Evolutionary conservation across 1,140 invertebrate species (phyloP).

Genomic region (Eumeta japonica): DNA sequence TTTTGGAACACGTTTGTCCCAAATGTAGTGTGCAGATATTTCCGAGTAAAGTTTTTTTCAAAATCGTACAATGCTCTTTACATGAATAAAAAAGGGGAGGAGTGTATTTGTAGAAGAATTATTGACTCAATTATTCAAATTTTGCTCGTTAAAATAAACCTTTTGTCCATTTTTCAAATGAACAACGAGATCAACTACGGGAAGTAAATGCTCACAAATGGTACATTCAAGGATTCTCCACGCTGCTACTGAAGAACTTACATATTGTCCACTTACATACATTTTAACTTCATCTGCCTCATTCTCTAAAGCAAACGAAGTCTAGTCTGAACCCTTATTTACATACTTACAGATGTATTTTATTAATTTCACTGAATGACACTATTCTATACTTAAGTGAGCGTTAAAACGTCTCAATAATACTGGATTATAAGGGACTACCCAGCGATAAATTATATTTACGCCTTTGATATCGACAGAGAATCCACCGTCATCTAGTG

Average conservation of each 20-base stretch:
- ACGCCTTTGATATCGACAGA: conserved; percentile 13
- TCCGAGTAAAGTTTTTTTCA: conserved; percentile 30
- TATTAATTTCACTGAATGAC: conserved; percentile 31
- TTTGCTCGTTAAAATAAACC: conserved; percentile 37
- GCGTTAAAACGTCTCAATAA: conserved; percentile 28
- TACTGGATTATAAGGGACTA: conserved; percentile 34
- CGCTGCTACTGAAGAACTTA: conserved; percentile 42
- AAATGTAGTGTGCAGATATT: conserved; percentile 15
- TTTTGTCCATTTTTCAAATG: conserved; percentile 45
- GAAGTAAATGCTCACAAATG: conserved; percentile 41
- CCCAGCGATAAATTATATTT: conserved; percentile 26
- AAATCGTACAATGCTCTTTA: conserved; percentile 17
- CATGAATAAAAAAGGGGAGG: conserved; percentile 28
- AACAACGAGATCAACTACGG: conserved; percentile 40
- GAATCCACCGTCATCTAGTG: conserved; percentile 14
- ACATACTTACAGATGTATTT: no score
- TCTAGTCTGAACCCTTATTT: no score
- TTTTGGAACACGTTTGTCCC: conserved; percentile 11
- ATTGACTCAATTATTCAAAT: conserved; percentile 14
- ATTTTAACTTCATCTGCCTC: conserved; percentile 15
- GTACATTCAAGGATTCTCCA: conserved; percentile 46
- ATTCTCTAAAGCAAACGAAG: conserved; percentile 18
- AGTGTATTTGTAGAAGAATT: conserved; percentile 26
- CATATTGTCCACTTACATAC: conserved; percentile 37
- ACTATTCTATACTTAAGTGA: conserved; percentile 40